Evolutionary conservation across 2,113 vertebrate species (phyloP).

Genomic region (Agapornis roseicollis): DNA sequence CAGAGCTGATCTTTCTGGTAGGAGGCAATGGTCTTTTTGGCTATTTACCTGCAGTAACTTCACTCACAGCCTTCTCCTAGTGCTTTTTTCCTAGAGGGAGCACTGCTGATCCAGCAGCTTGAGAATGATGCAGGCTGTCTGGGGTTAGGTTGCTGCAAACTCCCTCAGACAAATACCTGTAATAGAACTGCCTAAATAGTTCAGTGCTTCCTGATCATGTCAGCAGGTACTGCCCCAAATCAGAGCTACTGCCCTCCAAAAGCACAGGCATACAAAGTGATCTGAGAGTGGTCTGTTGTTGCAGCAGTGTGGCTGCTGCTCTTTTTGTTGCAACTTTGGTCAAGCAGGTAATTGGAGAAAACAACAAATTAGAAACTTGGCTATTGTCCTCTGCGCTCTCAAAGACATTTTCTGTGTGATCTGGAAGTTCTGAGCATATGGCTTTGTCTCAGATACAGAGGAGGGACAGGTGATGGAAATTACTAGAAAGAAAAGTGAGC

Average conservation of each 20-base stretch:
- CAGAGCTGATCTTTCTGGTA: neutral
- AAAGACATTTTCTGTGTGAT: neutral
- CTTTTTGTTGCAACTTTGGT: neutral
- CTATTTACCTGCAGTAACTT: neutral
- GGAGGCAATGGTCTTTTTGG: neutral
- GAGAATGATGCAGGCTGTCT: neutral
- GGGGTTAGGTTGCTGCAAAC: neutral
- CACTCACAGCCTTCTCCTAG: neutral
- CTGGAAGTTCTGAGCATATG: neutral
- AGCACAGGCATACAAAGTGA: neutral
- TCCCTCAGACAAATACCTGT: neutral
- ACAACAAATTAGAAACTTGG: neutral
- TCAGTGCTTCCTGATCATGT: neutral
- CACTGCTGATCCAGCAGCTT: neutral
- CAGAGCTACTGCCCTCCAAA: neutral
- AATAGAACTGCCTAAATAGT: neutral
- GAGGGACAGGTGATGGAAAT: neutral
- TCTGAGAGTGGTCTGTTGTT: neutral
- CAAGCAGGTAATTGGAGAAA: neutral
- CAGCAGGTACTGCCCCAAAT: neutral
- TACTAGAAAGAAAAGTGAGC: neutral
- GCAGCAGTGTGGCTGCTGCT: neutral
- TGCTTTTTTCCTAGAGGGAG: neutral
- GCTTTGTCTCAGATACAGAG: neutral
- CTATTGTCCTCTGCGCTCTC: neutral